Evolutionary conservation across 2,797 vertebrate genomes (phyloP).

Genomic region (Microtus agrestis): DNA sequence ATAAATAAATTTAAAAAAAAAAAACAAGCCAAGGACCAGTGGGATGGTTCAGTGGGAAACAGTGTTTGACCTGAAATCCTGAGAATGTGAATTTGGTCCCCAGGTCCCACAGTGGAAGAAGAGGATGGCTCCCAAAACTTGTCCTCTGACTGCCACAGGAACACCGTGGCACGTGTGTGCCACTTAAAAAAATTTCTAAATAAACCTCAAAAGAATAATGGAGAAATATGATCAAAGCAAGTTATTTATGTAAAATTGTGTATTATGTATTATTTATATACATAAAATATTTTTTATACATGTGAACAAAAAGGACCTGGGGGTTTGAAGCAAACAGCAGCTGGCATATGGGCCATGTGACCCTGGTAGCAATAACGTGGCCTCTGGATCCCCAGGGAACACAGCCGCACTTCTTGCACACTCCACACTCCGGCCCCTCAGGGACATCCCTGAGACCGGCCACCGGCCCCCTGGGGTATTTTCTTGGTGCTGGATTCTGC

Average conservation of each 20-base stretch:
- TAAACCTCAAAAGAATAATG: neutral
- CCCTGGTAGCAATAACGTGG: neutral
- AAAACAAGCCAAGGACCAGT: neutral
- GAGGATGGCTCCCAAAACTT: neutral
- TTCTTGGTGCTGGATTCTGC: neutral
- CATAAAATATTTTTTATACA: neutral
- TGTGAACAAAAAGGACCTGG: too few species aligned
- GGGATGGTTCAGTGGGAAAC: neutral
- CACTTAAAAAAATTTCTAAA: neutral
- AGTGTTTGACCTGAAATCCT: neutral
- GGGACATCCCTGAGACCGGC: neutral
- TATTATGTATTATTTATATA: neutral
- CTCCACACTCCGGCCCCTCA: neutral
- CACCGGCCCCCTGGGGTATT: neutral
- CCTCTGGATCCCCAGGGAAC: neutral
- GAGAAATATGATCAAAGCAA: neutral
- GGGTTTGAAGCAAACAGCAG: neutral
- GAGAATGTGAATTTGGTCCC: neutral
- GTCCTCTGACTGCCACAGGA: neutral
- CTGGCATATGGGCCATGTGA: rapidly evolving
- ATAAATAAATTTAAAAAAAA: too few species aligned
- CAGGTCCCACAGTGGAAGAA: neutral
- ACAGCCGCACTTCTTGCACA: neutral
- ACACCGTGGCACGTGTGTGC: neutral
- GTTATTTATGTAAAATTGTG: neutral